Percentiles rank a stretch among this genome's conserved stretches.
These are phyloP conservation scores for Diceros bicornis DNA, from an alignment of 2,797 vertebrate species.

Conservation along the genomic window DNA sequence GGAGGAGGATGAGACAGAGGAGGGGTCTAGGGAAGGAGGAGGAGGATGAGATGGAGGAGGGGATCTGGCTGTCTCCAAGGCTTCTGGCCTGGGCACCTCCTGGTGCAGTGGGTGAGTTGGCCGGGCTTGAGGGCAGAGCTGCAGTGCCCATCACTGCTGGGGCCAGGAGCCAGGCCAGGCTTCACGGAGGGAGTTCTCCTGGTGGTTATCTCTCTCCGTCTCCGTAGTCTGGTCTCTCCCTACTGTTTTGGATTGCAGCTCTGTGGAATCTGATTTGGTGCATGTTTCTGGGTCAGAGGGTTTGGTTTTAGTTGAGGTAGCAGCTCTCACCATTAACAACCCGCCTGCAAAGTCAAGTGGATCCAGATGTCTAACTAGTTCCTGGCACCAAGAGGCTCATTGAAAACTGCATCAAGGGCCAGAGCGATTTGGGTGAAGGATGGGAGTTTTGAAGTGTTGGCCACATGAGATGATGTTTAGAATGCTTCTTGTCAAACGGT, in stretches of 20 bases:
- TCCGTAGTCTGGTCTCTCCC: not conserved
- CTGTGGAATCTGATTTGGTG: not conserved
- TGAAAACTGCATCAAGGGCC: conserved; percentile 84
- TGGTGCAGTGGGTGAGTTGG: not conserved
- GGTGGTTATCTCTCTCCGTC: not conserved
- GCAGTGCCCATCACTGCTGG: not conserved
- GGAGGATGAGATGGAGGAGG: not conserved
- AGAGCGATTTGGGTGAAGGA: conserved; percentile 36
- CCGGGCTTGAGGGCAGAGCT: accelerated
- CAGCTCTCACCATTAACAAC: conserved; percentile 76
- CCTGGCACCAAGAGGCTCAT: conserved; percentile 85
- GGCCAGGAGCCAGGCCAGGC: not conserved
- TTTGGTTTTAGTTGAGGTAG: conserved; percentile 81
- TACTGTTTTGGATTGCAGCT: conserved; percentile 46
- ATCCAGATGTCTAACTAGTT: conserved; percentile 88
- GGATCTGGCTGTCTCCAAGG: not conserved
- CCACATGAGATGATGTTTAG: conserved; percentile 83
- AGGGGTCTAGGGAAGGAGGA: not conserved
- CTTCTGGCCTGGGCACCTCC: not conserved
- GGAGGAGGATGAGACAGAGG: not conserved
- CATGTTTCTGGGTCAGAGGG: conserved; percentile 64
- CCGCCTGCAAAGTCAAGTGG: conserved; percentile 82
- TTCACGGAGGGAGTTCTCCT: not conserved
- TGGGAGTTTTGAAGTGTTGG: conserved; percentile 71
- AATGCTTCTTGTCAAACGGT: conserved; percentile 72